Evolutionary conservation across 2,797 vertebrate genomes (phyloP), one percentile per base, ranked within the genome.

Genomic region (Garrulus glandarius): DNA sequence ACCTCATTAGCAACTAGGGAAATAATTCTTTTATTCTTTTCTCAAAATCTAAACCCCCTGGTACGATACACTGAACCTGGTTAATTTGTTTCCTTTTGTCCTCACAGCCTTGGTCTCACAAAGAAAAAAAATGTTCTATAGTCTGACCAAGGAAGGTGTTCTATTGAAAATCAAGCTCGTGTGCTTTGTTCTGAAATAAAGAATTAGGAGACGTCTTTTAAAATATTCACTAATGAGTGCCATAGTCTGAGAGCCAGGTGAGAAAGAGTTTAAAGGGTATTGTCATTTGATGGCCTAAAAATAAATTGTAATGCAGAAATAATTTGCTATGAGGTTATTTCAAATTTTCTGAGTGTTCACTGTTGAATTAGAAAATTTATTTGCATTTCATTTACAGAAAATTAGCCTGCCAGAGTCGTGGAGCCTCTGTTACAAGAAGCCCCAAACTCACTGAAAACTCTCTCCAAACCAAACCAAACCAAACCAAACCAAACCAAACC

Each of bases 1-100:
- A 57, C 10, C 18, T 75, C 43, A 68, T 53, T 23, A 83, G 23
- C 56, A 93, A 60, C 29, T 26, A 84, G 37, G 34, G 23, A 82
- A 91, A 78, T 22, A 27, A 59, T 67, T 70, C 0, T 59, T 64
- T 64, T 47, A 41, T 63, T 87, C 3, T 65, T 36, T 86, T 71
- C 30, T 53, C 53, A 19, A 74, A 74, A 75, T n/a, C 0, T 4
- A 46, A 10, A 4, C 2, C 4, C 10, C 3, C 7, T n/a, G 4
- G 13, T 53, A 56, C 16, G 12, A 32, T 26, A 11, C 0, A 1
- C 56, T 70, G 71, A 84, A 55, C 9, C 5, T 53, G 13, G n/a
- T 18, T 67, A n/a, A 21, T 77, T 75, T 84, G 29, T 67, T 91
- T 44, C 44, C 49, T 85, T 92, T 93, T 89, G 57, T 83, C 46